Evolutionary conservation across 2,113 vertebrate species (phyloP), one percentile per base, ranked within the genome.

Genomic region (Scopus umbretta): DNA sequence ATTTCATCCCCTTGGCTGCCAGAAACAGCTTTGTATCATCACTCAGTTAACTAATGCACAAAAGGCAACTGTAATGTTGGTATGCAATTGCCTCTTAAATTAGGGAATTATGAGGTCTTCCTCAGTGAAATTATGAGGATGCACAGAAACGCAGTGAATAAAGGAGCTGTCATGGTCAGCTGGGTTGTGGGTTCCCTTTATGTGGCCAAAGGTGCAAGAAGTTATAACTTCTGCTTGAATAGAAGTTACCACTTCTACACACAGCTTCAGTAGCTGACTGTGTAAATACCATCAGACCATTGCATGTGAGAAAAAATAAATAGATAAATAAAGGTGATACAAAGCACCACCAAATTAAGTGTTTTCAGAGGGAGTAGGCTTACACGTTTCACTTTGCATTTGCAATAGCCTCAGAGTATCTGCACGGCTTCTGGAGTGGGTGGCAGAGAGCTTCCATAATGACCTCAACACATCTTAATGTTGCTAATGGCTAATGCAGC

Each of bases 11-110:
- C 70, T 30, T 49, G 43, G 62, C 80, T 91, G 83, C 80, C 97
- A 95, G 76, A 53, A 94, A 55, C 66, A 92, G 84, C 89, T 94
- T 82, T 20, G 40, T 81, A 94, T 91, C 89, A 94, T 95, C 88
- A 89, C 89, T 95, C 89, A 62, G 73, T 53, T 87, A 89, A 94
- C 70, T 52, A 88, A 78, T 5, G 43, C 9, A 0, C 52, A 61
- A 75, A 88, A 95, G n/a, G 73, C 85, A 91, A 50, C 85, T 20
- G 38, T 36, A 61, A 59, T 16, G 23, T 22, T 47, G 32, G 61
- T 68, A 53, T 42, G 78, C 40, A 84, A 70, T 5, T 65, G 66
- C 56, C 30, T 79, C 58, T 65, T 61, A 80, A 91, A 68, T 36
- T 17, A 61, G 12, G 45, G 80, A 79, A 92, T 73, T 81, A 92